A percentile compares a stretch with the other conserved stretches of the same genome.
Conservation (phyloP, 2,113 vertebrate genomes). For the mouse (Mus musculus) region GRCm39 chr12:65704501-65705000, state of each 20-base stretch:
- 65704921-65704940: not conserved
- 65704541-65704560: not conserved
- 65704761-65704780: not conserved
- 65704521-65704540: not conserved
- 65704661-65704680: not conserved
- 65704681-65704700: not conserved
- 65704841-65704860: not conserved
- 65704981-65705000: not conserved
- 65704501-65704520: not conserved
- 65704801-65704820: not conserved
- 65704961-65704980: not conserved
- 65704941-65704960: not conserved
- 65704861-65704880: not conserved
- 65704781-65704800: not conserved
- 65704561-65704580: not conserved
- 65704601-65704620: not conserved
- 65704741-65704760: not conserved
- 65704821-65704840: not conserved
- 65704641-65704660: slow-evolving; percentile 27
- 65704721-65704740: slow-evolving; percentile 10
- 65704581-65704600: not conserved
- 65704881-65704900: not conserved
- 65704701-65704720: not conserved
- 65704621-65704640: not conserved
- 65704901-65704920: slow-evolving; percentile 13